Evolutionary conservation across 92 coral and sea anemone species (phyloP).

Genomic region (Epizoanthus stellaris): DNA sequence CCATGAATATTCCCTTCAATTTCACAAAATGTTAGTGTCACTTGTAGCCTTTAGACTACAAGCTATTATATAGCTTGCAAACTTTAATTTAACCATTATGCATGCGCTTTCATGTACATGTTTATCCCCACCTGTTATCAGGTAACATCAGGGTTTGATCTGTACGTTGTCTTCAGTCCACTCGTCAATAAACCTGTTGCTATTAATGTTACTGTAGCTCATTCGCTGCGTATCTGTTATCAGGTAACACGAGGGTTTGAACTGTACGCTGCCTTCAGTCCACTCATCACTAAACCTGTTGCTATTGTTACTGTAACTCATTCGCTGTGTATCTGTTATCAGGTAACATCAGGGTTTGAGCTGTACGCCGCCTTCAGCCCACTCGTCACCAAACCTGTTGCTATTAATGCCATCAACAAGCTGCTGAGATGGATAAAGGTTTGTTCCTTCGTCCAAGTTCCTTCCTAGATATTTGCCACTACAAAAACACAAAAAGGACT

Average conservation of each 20-base stretch:
- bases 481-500: neutral
- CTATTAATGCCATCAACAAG: slow-evolving; percentile 94
- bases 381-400: slow-evolving; percentile 90
- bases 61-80: too few species aligned
- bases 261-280: too few species aligned
- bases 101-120: too few species aligned
- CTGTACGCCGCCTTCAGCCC: slow-evolving; percentile 99
- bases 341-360: slow-evolving; percentile 99
- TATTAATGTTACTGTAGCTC: too few species aligned
- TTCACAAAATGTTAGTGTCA: too few species aligned
- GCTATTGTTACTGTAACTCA: neutral
- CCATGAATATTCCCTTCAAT: too few species aligned
- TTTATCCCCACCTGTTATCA: slow-evolving; percentile 1
- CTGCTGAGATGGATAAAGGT: slow-evolving; percentile 99
- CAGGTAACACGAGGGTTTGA: too few species aligned
- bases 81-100: too few species aligned
- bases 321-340: neutral
- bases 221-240: too few species aligned
- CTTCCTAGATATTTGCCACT: too few species aligned
- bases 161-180: slow-evolving; percentile 98
- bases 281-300: too few species aligned
- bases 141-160: slow-evolving; percentile 99
- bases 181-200: slow-evolving; percentile 85
- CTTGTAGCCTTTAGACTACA: too few species aligned
- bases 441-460: slow-evolving; percentile 1